A percentile compares a stretch with the other conserved stretches of the same genome.
These are phyloP conservation scores for Sebastes steindachneri DNA, from an alignment of 2,797 vertebrate species.

Conservation along the genomic window DNA sequence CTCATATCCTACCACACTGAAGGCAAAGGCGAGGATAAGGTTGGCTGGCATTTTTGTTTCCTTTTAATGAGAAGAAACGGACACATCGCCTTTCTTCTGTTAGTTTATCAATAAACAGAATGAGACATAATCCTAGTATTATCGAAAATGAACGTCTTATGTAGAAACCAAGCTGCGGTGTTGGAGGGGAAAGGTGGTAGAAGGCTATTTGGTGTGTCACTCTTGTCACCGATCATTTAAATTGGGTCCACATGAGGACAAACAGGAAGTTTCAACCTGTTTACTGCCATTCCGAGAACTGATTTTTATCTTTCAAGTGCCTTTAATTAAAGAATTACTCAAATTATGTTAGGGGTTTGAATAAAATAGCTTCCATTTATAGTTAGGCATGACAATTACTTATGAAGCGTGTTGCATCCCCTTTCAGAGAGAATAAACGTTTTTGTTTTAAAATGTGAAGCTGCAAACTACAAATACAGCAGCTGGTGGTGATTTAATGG, in stretches of 20 bases:
- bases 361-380: neutral
- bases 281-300: neutral
- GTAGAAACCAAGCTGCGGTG: neutral
- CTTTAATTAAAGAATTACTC: neutral
- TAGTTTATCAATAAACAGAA: neutral
- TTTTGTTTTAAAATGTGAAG: neutral
- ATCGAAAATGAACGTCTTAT: neutral
- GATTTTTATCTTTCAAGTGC: neutral
- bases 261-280: neutral
- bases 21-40: slow-evolving; percentile 90
- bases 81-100: neutral
- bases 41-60: slow-evolving; percentile 46
- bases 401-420: neutral
- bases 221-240: neutral
- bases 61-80: neutral
- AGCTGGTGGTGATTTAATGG: neutral
- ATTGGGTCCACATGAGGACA: neutral
- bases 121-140: neutral
- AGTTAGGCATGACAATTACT: neutral
- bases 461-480: neutral
- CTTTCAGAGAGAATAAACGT: neutral
- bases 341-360: neutral
- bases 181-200: neutral
- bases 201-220: neutral
- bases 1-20: slow-evolving; percentile 91